Evolutionary conservation across 2,888 invertebrate genomes (phyloP), one percentile per base, ranked within the genome.

Genomic region (Empis livida): DNA sequence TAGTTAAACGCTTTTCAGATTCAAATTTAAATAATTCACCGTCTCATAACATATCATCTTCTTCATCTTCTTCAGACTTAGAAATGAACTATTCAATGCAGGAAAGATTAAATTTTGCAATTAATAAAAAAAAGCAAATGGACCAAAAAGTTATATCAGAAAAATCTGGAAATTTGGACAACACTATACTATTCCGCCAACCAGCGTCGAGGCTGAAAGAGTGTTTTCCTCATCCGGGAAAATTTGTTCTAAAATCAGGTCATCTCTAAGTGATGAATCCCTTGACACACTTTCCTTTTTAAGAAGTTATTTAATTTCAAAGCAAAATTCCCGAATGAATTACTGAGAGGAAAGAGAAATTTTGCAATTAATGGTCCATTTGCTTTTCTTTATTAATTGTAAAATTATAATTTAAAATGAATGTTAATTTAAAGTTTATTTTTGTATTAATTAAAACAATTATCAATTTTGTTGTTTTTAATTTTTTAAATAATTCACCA

Each of bases 191-290:
- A 31, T 47, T 13, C 23, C 27, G 23, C 47, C 47, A 17, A 43
- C 47, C 2, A 47, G 47, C 39, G 47, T 47, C 5, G 47, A 43
- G n/a, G 14, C 47, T 16, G 47, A 47, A 35, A 43, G 47, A 38
- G 43, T 42, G 5, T 47, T 47, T 31, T 47, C 43, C 32, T 32
- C 32, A 32, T 32, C 32, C 9, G 32, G n/a, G n/a, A n/a, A n/a
- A 32, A 32, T 32, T 32, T 32, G 32, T 32, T 32, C 32, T 10
- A n/a, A 32, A 32, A 32, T 32, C 32, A 32, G 32, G 32, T 32
- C 32, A 3, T 32, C 32, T 32, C 13, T 32, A 5, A 32, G 13
- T 32, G 32, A 32, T 32, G 32, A 32, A 6, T 32, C 32, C 32
- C 32, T 32, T n/a, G n/a, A 32, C 10, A 32, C 32, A 32, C 32